Base-by-base conservation (phyloP, 2,113 vertebrate genomes). In the Odocoileus hemionus region DNA sequence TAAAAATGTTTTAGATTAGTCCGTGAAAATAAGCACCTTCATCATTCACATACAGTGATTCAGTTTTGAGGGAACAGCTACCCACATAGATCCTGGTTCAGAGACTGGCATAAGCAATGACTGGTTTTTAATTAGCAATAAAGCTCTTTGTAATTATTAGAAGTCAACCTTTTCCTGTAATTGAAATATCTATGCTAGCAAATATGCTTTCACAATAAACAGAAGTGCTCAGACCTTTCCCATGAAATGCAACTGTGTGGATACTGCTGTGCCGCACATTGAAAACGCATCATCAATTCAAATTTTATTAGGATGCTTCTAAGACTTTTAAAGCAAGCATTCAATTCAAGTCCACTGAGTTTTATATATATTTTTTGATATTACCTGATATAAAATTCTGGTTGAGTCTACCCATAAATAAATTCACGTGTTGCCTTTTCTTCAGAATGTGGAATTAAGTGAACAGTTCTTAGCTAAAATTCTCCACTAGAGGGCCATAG, bases 1-100 rank as follows among this genome's bases (percentile, higher is more conserved):
- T 95, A 95, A 96, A 90, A 97, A 97, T 97, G 97, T 97, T 98
- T 98, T 96, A 94, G 70, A 92, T 98, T 97, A 98, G 85, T 85
- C 50, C 96, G n/a, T 61, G 96, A 96, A 97, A 96, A 88, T 94
- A 96, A 86, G 91, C n/a, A 45, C 95, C 88, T 85, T 96, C 91
- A 60, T 97, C 94, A 93, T 57, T 97, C 97, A 60, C 43, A 21
- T 60, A 33, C 30, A 80, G 54, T 3, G n/a, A 97, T 67, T 91
- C 58, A 12, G 47, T 89, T 86, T 85, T 23, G 87, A 91, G 93
- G 58, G 82, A 95, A 96, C 94, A 80, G 95, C 86, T 86, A 83
- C 86, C 95, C 91, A 5, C 33, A 30, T 25, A 85, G 83, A 88
- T 87, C 89, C 54, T 33, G 23, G 17, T 87, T 85, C 60, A 57